A percentile compares a stretch with the other conserved stretches of the same genome.
phyloP scores from a whole-genome alignment of 2,113 vertebrate genomes.

The Tyrannus savana region DNA sequence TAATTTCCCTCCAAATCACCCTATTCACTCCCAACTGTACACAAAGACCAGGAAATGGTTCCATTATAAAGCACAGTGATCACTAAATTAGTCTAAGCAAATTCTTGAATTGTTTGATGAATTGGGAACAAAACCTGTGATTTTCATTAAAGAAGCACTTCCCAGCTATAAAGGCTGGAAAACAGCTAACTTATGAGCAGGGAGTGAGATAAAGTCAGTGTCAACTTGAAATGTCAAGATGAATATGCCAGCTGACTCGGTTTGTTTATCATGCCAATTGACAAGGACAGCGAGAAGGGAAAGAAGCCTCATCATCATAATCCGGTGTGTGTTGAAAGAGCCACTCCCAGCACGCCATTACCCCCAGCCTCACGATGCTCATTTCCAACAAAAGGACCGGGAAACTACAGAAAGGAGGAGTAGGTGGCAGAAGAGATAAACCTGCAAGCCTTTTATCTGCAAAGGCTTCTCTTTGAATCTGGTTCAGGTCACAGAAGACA shows the following conservation, averaged over 20 bases:
- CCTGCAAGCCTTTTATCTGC: conserved; percentile 17
- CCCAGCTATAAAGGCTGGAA: neutral
- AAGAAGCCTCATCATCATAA: conserved; percentile 16
- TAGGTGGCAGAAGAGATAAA: conserved; percentile 45
- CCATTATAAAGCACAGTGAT: neutral
- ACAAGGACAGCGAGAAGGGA: accelerated
- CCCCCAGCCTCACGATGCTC: neutral
- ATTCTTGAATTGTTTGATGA: neutral
- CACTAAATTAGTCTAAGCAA: neutral
- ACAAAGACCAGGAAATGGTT: neutral
- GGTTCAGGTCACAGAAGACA: neutral
- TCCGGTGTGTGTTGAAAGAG: conserved; percentile 35
- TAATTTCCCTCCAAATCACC: neutral
- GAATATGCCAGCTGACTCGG: neutral
- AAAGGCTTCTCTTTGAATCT: conserved; percentile 7
- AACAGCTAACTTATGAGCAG: neutral
- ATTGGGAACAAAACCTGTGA: neutral
- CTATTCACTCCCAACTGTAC: neutral
- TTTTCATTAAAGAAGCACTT: neutral
- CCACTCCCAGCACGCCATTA: conserved; percentile 25
- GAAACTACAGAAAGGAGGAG: conserved; percentile 17
- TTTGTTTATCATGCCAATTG: neutral
- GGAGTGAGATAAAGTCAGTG: neutral
- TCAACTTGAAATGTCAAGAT: neutral
- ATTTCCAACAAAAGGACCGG: conserved; percentile 35